phyloP scores from a whole-genome alignment of 2,888 invertebrate species.

The Eumacrocentrus americanus region DNA sequence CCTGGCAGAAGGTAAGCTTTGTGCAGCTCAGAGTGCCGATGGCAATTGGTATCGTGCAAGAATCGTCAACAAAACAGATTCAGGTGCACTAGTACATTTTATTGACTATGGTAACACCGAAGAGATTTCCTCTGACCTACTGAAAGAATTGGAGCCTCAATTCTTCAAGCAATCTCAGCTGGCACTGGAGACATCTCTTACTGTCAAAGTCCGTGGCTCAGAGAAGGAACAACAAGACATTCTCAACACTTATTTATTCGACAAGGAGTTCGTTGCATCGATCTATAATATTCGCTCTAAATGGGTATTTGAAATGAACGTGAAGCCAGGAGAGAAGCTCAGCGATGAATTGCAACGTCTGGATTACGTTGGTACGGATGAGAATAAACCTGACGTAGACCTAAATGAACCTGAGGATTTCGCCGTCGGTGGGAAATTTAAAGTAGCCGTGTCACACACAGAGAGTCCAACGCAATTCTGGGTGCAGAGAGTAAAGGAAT shows the following conservation, averaged over 20 bases:
- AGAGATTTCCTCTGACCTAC: conserved; percentile 60
- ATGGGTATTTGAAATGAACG: conserved; percentile 65
- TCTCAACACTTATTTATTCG: conserved; percentile 45
- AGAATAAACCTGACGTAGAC: conserved; percentile 54
- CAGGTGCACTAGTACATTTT: conserved; percentile 65
- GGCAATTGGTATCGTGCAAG: conserved; percentile 76
- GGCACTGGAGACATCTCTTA: conserved; percentile 51
- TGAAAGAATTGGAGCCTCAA: conserved; percentile 58
- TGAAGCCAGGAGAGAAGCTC: conserved; percentile 40
- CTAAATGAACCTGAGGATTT: conserved; percentile 36
- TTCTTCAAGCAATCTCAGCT: conserved; percentile 53
- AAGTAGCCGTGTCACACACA: conserved; percentile 72
- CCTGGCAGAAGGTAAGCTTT: conserved; percentile 65
- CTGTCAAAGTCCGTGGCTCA: conserved; percentile 54
- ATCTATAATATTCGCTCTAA: conserved; percentile 64
- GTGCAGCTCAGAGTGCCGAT: conserved; percentile 70
- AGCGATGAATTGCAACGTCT: conserved; percentile 60
- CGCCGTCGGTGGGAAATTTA: conserved; percentile 45
- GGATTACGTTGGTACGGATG: conserved; percentile 25
- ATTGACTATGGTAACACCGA: conserved; percentile 77
- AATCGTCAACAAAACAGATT: conserved; percentile 62
- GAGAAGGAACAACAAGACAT: conserved; percentile 60
- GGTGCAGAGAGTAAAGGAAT: conserved; percentile 70
- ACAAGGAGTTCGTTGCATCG: conserved; percentile 65
- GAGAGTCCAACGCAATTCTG: conserved; percentile 80